phyloP scores from a whole-genome alignment of 2,113 vertebrate species.

The Calonectris borealis region DNA sequence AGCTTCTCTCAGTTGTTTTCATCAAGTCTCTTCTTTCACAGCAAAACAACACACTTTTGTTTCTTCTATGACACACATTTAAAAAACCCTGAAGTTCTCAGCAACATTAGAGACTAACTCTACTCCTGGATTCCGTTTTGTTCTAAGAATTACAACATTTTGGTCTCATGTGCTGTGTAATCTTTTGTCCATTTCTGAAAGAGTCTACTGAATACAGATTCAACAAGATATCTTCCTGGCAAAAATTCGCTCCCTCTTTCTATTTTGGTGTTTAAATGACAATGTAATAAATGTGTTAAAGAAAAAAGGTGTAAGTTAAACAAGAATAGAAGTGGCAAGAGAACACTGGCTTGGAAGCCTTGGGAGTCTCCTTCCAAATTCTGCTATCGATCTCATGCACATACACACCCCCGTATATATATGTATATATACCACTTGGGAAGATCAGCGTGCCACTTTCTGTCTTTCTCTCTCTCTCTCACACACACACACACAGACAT shows the following conservation, averaged over 20 bases:
- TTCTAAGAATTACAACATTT: background rate
- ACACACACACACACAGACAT: too few species aligned
- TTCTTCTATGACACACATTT: background rate
- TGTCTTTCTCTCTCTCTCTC: background rate
- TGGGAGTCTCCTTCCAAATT: background rate
- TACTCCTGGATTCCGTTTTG: background rate
- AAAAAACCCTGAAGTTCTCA: background rate
- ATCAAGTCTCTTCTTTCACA: background rate
- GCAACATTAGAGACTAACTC: background rate
- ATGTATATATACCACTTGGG: background rate
- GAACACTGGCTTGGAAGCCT: background rate
- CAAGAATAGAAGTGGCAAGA: background rate
- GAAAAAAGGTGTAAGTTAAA: background rate
- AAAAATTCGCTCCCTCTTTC: background rate
- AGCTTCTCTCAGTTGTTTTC: background rate
- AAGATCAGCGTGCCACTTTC: background rate
- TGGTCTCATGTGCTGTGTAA: background rate
- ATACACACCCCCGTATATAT: background rate
- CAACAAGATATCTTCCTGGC: background rate
- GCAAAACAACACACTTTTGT: background rate
- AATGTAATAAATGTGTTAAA: background rate
- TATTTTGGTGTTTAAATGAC: background rate
- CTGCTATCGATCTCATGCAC: background rate
- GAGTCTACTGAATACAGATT: background rate
- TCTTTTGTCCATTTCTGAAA: background rate